Evolutionary conservation across 1,140 invertebrate species (phyloP).

Genomic region (Lerema accius): DNA sequence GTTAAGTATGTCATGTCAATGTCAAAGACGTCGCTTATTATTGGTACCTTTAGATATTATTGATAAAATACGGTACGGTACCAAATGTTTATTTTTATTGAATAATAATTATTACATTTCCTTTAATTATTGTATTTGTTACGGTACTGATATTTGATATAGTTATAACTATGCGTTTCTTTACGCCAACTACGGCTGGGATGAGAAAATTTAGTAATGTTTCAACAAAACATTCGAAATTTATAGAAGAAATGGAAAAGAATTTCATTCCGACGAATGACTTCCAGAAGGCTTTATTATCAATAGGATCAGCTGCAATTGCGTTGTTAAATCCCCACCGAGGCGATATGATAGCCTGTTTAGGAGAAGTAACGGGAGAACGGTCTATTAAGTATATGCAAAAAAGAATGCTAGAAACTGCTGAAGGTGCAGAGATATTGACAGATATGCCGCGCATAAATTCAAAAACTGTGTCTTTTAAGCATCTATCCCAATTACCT

Average conservation of each 20-base stretch:
- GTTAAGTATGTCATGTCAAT: too few species aligned
- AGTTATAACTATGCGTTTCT: conserved; percentile 35
- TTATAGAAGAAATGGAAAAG: conserved; percentile 69
- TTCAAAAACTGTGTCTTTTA: conserved; percentile 90
- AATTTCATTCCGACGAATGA: conserved; percentile 88
- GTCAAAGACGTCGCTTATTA: too few species aligned
- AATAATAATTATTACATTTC: background rate
- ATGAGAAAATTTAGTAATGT: conserved; percentile 43
- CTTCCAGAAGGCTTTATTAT: conserved; percentile 90
- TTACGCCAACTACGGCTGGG: background rate
- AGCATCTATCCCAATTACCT: conserved; percentile 88
- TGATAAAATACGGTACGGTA: too few species aligned
- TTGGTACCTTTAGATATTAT: too few species aligned
- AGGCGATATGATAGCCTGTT: conserved; percentile 96
- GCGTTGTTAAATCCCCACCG: conserved; percentile 89
- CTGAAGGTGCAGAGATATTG: conserved; percentile 89
- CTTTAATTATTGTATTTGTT: conserved; percentile 1
- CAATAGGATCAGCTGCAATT: conserved; percentile 90
- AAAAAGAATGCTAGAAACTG: conserved; percentile 85
- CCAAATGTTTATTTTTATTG: too few species aligned
- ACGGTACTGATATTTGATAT: too few species aligned
- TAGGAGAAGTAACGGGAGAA: conserved; percentile 94
- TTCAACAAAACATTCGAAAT: conserved; percentile 38
- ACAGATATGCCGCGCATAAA: conserved; percentile 93
- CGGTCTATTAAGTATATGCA: conserved; percentile 87